phyloP scores from a whole-genome alignment of 2,113 vertebrate genomes.

The Nettapus auritus region DNA sequence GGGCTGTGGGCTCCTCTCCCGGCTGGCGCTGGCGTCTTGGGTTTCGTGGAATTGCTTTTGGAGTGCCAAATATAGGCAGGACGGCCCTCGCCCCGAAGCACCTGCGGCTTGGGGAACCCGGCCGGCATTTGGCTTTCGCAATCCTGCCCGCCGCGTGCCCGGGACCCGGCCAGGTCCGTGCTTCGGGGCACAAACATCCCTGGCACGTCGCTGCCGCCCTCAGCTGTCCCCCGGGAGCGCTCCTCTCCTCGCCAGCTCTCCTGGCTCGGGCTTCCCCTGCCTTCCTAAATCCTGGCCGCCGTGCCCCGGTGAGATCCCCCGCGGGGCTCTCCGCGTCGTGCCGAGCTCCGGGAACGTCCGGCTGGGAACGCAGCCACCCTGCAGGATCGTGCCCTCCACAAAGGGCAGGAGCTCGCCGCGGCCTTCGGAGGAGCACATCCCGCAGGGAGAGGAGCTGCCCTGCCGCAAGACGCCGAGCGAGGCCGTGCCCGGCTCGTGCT shows the following conservation, averaged over 20 bases:
- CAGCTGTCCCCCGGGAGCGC: not conserved
- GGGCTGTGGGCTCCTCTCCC: not conserved
- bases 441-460: fast-evolving
- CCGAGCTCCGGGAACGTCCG: not conserved
- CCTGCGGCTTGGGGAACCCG: fast-evolving
- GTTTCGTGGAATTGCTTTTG: fast-evolving
- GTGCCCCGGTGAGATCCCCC: not conserved
- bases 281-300: not conserved
- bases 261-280: not conserved
- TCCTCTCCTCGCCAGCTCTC: not conserved
- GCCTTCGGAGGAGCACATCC: fast-evolving
- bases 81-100: no score
- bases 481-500: fast-evolving
- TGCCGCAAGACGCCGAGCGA: fast-evolving
- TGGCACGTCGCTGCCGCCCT: not conserved
- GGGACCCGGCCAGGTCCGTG: fast-evolving
- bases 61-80: not conserved
- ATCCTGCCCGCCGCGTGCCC: not conserved
- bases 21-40: not conserved
- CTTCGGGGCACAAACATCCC: not conserved
- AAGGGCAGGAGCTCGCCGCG: not conserved
- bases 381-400: not conserved
- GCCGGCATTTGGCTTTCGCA: not conserved
- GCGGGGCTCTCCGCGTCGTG: not conserved
- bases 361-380: fast-evolving